Percentiles rank a stretch among this genome's conserved stretches.
phyloP scores from a whole-genome alignment of 1,140 invertebrate genomes.

The Anastrepha obliqua region DNA sequence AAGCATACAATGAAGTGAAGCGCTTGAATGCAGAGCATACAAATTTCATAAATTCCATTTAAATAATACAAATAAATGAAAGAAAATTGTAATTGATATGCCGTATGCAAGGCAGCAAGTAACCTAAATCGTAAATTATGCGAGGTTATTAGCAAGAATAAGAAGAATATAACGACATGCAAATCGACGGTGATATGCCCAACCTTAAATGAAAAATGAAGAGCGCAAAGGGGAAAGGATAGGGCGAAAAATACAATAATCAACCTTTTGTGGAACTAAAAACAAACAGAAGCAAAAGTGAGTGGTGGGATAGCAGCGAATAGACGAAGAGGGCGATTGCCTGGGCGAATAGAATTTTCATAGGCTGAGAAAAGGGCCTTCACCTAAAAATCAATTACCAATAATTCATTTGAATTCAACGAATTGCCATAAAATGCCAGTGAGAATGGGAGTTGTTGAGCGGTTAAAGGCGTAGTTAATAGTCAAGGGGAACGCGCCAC shows the following conservation, averaged over 20 bases:
- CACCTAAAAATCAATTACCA: conserved; percentile 53
- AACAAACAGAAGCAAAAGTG: not conserved
- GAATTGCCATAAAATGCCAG: conserved; percentile 11
- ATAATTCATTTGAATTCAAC: conserved; percentile 49
- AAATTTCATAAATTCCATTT: not conserved
- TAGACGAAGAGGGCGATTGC: not conserved
- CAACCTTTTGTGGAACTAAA: not conserved
- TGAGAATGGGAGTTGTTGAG: not conserved
- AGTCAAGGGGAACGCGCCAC: not conserved
- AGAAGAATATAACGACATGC: not conserved
- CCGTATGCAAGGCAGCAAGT: conserved; percentile 21
- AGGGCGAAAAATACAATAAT: not conserved
- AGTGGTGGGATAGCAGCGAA: not conserved
- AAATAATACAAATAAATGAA: not conserved
- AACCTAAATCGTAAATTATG: conserved; percentile 41
- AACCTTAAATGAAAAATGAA: not conserved
- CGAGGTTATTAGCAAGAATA: not conserved
- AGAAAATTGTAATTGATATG: conserved; percentile 17
- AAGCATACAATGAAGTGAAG: not conserved
- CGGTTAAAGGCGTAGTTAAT: not conserved
- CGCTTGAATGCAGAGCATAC: not conserved
- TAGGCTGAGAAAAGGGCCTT: conserved; percentile 41
- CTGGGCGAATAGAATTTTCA: conserved; percentile 40
- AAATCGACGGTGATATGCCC: not conserved
- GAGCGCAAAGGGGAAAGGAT: not conserved